phyloP scores from a whole-genome alignment of 2,113 vertebrate species.

The Macquaria ambigua region DNA sequence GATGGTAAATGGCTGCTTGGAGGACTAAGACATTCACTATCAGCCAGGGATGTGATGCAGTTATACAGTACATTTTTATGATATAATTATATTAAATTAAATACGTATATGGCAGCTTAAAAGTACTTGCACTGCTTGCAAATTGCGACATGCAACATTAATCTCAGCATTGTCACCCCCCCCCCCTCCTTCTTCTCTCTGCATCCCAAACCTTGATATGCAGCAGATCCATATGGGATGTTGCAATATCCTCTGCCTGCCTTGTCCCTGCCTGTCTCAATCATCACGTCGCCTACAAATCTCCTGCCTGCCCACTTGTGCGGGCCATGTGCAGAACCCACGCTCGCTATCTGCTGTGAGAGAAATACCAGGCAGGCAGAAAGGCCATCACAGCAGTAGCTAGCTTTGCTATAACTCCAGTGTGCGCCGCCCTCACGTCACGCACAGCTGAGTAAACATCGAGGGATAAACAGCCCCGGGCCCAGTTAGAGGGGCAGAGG shows the following conservation, averaged over 20 bases:
- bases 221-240: constrained; percentile 52
- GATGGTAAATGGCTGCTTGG: constrained; percentile 40
- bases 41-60: constrained; percentile 9
- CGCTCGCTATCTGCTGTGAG: constrained; percentile 42
- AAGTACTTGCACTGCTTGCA: constrained; percentile 39
- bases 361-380: constrained; percentile 25
- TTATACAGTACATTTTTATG: constrained; percentile 31
- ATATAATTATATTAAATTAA: constrained; percentile 40
- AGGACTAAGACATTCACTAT: constrained; percentile 31
- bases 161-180: constrained; percentile 15
- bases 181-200: not conserved
- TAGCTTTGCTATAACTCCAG: constrained; percentile 28
- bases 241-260: constrained; percentile 49
- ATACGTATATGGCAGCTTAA: constrained; percentile 21
- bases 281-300: constrained; percentile 60
- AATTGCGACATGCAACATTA: constrained; percentile 30
- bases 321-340: constrained; percentile 57
- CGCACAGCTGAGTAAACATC: constrained; percentile 69
- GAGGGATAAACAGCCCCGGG: constrained; percentile 60
- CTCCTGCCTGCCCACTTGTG: constrained; percentile 38
- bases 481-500: constrained; percentile 36
- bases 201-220: not conserved
- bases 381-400: constrained; percentile 35
- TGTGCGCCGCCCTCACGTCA: constrained; percentile 26
- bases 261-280: constrained; percentile 26